Evolutionary conservation across 2,113 vertebrate species (phyloP), one percentile per base, ranked within the genome.

Genomic region (Cinclus mexicanus): DNA sequence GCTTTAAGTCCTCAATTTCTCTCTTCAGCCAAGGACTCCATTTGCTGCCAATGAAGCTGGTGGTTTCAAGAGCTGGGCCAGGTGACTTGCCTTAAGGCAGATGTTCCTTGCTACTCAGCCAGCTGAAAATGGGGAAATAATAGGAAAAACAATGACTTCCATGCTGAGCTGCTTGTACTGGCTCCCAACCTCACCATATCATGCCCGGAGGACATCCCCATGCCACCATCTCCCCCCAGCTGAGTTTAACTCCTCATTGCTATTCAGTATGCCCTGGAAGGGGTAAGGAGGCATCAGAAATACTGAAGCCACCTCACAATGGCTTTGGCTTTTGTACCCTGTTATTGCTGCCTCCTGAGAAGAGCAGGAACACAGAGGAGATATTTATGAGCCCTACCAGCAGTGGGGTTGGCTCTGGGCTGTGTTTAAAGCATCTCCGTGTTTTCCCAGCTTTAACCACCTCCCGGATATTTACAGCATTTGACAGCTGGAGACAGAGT

Each of bases 71-170:
- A 82, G 82, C 91, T 19, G 29, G 61, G 79, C 75, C 94, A 88
- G 88, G 91, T 92, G 71, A 79, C 75, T 90, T 90, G 93, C 94
- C 93, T 93, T 75, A 78, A 75, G 94, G 94, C 91, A 93, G 88
- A 75, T 82, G 88, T 59, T 94, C 88, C 23, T 56, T 41, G 72
- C 29, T 90, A 70, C 74, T 91, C 93, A 90, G 82, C 29, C 65
- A 52, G 61, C 75, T 64, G 82, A 85, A 92, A 94, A 79, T 13
- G 39, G 41, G 46, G 63, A 92, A 96, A 90, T 92, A 83, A 94
- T 44, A 83, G 63, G 46, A 56, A 90, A 92, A 95, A 68, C 83
- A 90, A 64, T 60, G 9, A 88, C 80, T 92, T 80, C 71, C 55
- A 69, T 2, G 0, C 86, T 53, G 75, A 85, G 86, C 42, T 3